Evolutionary conservation across 1,140 invertebrate genomes (phyloP).

Genomic region (Drosophila guanche): DNA sequence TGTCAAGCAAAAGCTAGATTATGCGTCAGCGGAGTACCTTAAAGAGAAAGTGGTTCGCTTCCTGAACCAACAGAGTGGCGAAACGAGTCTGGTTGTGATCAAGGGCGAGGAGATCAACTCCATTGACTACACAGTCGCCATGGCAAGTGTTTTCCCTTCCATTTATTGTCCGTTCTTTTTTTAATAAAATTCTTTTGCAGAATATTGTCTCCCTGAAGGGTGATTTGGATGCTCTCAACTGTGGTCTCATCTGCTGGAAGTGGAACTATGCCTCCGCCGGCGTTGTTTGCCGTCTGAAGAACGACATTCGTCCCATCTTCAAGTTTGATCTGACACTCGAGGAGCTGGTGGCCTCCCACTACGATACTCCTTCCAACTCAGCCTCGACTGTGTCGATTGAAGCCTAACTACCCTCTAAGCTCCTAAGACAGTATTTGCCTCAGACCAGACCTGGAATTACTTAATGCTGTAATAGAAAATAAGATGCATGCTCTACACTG

Average conservation of each 20-base stretch:
- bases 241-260: conserved; percentile 78
- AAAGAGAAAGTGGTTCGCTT: conserved; percentile 74
- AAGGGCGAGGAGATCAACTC: conserved; percentile 86
- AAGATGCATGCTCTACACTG: conserved; percentile 15
- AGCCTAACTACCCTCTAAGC: conserved; percentile 26
- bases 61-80: conserved; percentile 39
- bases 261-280: conserved; percentile 76
- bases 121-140: conserved; percentile 87
- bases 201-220: conserved; percentile 71
- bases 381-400: conserved; percentile 68
- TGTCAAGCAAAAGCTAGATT: conserved; percentile 75
- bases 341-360: conserved; percentile 62
- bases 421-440: conserved; percentile 53
- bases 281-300: conserved; percentile 71
- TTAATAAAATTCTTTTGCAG: conserved; percentile 22
- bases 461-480: conserved; percentile 17
- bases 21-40: conserved; percentile 74
- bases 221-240: conserved; percentile 61
- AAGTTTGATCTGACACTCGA: conserved; percentile 60
- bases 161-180: too few species aligned
- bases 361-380: conserved; percentile 56
- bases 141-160: conserved; percentile 81
- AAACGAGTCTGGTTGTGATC: conserved; percentile 84
- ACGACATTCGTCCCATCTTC: conserved; percentile 60
- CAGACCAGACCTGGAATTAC: conserved; percentile 21